phyloP scores from a whole-genome alignment of 2,113 vertebrate species.

The Zonotrichia leucophrys region DNA sequence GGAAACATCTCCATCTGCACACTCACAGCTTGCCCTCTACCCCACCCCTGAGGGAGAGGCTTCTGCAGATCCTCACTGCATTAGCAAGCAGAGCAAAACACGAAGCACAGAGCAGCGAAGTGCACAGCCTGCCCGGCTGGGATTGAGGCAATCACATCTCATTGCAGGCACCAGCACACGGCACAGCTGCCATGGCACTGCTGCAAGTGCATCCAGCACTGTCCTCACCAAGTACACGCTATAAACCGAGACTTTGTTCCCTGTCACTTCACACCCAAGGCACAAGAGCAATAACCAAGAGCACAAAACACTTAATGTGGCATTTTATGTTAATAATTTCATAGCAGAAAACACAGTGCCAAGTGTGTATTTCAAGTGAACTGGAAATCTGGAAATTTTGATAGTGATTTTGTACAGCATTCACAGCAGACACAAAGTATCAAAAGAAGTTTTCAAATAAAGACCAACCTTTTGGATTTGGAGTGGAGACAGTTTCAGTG shows the following conservation, averaged over 20 bases:
- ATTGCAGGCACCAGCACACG: not conserved
- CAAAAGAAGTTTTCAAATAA: not conserved
- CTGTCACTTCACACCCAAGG: not conserved
- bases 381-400: not conserved
- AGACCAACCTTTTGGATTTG: not conserved
- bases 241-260: conserved; percentile 24
- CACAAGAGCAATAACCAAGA: not conserved
- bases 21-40: conserved; percentile 5
- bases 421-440: not conserved
- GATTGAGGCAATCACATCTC: not conserved
- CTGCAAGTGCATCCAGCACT: not conserved
- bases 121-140: not conserved
- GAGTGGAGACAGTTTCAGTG: not conserved
- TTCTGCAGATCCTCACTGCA: conserved; percentile 5
- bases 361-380: not conserved
- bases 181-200: conserved; percentile 15
- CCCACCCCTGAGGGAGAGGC: not conserved
- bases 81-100: conserved; percentile 1
- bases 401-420: not conserved
- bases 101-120: not conserved
- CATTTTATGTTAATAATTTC: not conserved
- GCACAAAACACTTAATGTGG: not conserved
- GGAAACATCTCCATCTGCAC: conserved; percentile 33
- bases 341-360: not conserved
- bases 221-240: not conserved